phyloP scores from a whole-genome alignment of 2,797 vertebrate species.

The Eulemur mongoz region DNA sequence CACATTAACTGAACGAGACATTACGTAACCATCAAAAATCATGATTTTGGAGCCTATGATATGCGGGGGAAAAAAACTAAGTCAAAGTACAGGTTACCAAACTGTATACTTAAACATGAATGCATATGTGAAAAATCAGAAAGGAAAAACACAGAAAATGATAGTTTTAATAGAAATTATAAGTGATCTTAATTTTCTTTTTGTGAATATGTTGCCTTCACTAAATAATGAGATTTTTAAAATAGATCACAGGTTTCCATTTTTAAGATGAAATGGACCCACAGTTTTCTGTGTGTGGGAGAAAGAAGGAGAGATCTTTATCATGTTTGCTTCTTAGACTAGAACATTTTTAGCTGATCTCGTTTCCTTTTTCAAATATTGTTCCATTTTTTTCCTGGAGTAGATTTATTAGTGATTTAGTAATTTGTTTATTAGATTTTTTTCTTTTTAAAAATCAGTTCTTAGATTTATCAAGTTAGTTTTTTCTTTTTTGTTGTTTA shows the following conservation, averaged over 20 bases:
- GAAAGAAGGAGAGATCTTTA: not conserved
- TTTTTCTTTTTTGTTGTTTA: constrained; percentile 38
- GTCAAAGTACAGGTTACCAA: not conserved
- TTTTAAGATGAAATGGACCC: not conserved
- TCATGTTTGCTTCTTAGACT: not conserved
- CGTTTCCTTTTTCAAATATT: not conserved
- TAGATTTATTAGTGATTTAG: not conserved
- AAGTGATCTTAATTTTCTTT: not conserved
- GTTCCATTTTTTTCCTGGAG: not conserved
- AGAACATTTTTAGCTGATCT: not conserved
- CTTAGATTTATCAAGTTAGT: not conserved
- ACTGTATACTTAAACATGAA: not conserved
- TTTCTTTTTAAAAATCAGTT: constrained; percentile 4
- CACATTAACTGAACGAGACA: not conserved
- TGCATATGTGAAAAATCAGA: not conserved
- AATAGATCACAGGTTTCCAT: not conserved
- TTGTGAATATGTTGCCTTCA: not conserved
- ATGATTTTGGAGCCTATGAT: not conserved
- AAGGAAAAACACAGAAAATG: not conserved
- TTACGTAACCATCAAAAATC: not conserved
- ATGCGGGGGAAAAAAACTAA: not conserved
- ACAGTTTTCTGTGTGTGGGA: not conserved
- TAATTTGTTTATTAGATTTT: not conserved
- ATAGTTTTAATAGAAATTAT: not conserved
- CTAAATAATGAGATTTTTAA: not conserved